Percentiles rank a stretch among this genome's conserved stretches.
These are phyloP conservation scores for Eremobia ochroleuca DNA, from an alignment of 2,888 invertebrate species.

Conservation along the genomic window DNA sequence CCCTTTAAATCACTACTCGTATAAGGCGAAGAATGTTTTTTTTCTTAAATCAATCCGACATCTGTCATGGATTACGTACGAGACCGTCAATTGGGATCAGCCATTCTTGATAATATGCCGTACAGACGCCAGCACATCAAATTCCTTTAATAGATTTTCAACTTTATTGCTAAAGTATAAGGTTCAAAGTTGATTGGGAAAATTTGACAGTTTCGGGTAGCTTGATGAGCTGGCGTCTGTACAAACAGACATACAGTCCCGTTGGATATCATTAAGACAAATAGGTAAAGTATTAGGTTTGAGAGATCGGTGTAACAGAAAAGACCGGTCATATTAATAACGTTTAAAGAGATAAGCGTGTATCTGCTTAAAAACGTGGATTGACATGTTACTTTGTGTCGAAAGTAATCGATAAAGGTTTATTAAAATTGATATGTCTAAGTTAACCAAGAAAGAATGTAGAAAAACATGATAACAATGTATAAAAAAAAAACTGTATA, in stretches of 20 bases:
- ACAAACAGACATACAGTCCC: slow-evolving; percentile 46
- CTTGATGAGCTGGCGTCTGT: too few relatives aligned
- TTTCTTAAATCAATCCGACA: slow-evolving; percentile 44
- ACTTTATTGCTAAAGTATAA: too few relatives aligned
- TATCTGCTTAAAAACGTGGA: slow-evolving; percentile 14
- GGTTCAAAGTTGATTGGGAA: too few relatives aligned
- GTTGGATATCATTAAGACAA: slow-evolving; percentile 36
- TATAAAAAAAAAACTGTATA: too few relatives aligned
- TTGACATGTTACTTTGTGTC: not conserved
- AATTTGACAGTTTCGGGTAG: too few relatives aligned
- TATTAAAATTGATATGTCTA: not conserved
- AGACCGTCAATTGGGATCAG: slow-evolving; percentile 45
- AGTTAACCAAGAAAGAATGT: not conserved
- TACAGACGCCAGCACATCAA: too few relatives aligned
- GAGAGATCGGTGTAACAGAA: slow-evolving; percentile 5
- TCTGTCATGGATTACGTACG: slow-evolving; percentile 47
- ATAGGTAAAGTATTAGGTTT: slow-evolving; percentile 31
- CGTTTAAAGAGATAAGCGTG: slow-evolving; percentile 18
- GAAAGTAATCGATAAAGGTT: not conserved
- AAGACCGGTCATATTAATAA: slow-evolving; percentile 27
- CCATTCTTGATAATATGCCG: slow-evolving; percentile 43
- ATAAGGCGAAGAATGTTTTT: slow-evolving; percentile 35
- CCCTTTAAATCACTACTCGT: slow-evolving; percentile 7
- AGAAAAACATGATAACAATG: not conserved
- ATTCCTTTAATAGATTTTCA: too few relatives aligned